Evolutionary conservation across 1,140 invertebrate genomes (phyloP), one percentile per base, ranked within the genome.

Genomic region (Hycleus phaleratus): DNA sequence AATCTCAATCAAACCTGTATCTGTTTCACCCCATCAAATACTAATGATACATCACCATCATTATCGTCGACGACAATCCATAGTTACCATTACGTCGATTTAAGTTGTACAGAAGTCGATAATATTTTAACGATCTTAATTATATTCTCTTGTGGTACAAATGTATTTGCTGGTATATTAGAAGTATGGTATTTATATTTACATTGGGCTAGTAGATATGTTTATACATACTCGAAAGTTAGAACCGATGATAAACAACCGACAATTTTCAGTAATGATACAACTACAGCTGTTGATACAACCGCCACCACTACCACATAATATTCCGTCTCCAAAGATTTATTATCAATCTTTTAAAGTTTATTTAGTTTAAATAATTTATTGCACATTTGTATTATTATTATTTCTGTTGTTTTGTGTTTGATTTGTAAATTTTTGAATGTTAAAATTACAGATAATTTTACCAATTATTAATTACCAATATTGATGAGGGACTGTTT

Each of bases 41-140:
- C 61, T 9, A 24, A 55, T 11, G 10, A 6, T 10, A n/a, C 40
- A 42, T n/a, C 42, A 42, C 49, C 26, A 40, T 45, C 8, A 45
- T n/a, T 38, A 38, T 46, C 26, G 32, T 45, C 8, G 42, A 62
- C 26, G 58, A 62, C n/a, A 42, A 58, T 58, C 2, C 58, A 64
- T 9, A 65, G 52, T 56, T 71, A 69, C 60, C 71, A 71, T 46
- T 79, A 79, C 59, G 58, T 67, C 10, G 76, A 78, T 53, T 68
- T 79, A 9, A 72, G 68, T 26, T 79, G 78, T 58, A 59, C 64
- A 1, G 76, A 78, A 62, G 74, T 78, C 26, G 64, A 75, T 56
- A 66, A 68, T 52, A 62, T 74, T 56, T 61, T 78, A 45, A 65
- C 62, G 3, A 65, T 74, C 11, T 62, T 78, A 6, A 59, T 78